Base-by-base conservation (phyloP, 1,140 invertebrate species). In the Linepithema humile region DNA sequence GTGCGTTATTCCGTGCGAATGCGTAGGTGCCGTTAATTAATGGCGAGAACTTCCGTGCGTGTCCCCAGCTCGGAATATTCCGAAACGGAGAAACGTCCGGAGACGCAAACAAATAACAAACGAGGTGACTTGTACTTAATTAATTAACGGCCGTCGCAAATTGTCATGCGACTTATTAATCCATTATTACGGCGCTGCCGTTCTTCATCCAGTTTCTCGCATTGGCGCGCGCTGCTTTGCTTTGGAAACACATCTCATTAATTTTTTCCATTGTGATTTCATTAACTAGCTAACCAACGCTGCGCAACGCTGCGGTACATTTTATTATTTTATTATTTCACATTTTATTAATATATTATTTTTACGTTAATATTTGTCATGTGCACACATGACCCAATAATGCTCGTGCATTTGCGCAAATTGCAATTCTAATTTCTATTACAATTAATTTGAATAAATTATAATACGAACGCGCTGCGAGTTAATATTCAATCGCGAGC, bases 381-480 rank as follows among this genome's bases (percentile, higher is more conserved):
- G 23, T 0, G 29, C 23, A 0, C 9, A 6, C 7, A 4, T 45
- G 50, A 64, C 29, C 23, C 12, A 60, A 60, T 74, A 60, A 73
- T 1, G 20, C 53, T 38, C 20, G 29, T 9, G 17, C 15, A 9
- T 65, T 20, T 45, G 50, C 60, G 12, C 15, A 48, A 65, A 67
- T 48, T 65, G 43, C 38, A 75, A 77, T 38, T 59, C 12, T 20
- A 17, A 17, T 29, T 77, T 26, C 7, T 5, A 50, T 77, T 67
- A 50, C 15, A 5, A 50, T 77, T 67, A 35, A 67, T 50, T 48
- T 20, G 7, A 77, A 77, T 77, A 48, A 77, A 65, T 50, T 48
- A 32, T 7, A 65, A 48, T 0, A 12, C 3, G 40, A 35, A 38
- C 9, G 35, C n/a, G 12, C 9, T 35, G 15, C 32, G 17, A 35